A percentile compares a stretch with the other conserved stretches of the same genome.
Evolutionary conservation across 2,113 vertebrate species (phyloP).

Genomic region (Bambusicola thoracicus): DNA sequence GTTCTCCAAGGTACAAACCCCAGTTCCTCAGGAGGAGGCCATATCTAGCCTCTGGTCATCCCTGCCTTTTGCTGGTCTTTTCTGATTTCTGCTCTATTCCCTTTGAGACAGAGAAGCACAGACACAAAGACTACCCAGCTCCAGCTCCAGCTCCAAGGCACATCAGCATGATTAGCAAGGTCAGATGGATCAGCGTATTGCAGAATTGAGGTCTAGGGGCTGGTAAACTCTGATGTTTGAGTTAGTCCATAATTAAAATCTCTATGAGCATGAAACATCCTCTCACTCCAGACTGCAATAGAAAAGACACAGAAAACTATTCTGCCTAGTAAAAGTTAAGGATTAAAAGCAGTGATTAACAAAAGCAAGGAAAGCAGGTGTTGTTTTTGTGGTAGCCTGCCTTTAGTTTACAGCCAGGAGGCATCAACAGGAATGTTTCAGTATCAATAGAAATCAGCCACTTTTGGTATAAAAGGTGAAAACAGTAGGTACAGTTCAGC

Average conservation of each 20-base stretch:
- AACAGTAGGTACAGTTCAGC: neutral
- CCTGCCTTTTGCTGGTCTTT: neutral
- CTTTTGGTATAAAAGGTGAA: neutral
- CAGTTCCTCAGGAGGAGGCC: neutral
- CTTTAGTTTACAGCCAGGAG: neutral
- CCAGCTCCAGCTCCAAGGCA: accelerated
- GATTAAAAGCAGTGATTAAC: neutral
- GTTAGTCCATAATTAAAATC: slow-evolving; percentile 33
- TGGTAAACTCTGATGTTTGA: neutral
- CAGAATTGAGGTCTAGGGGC: neutral
- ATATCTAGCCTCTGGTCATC: neutral
- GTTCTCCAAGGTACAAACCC: neutral
- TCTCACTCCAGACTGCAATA: neutral
- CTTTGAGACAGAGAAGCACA: neutral
- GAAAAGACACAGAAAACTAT: neutral
- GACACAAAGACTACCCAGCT: neutral
- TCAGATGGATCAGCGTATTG: neutral
- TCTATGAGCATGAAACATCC: neutral
- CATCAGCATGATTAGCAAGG: neutral
- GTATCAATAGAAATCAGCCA: neutral
- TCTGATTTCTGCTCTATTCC: neutral
- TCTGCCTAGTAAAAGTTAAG: neutral
- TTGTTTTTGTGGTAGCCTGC: neutral
- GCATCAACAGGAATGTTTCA: neutral
- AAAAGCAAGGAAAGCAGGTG: neutral